phyloP scores from a whole-genome alignment of 1,140 invertebrate species.

The Calosoma granatense region DNA sequence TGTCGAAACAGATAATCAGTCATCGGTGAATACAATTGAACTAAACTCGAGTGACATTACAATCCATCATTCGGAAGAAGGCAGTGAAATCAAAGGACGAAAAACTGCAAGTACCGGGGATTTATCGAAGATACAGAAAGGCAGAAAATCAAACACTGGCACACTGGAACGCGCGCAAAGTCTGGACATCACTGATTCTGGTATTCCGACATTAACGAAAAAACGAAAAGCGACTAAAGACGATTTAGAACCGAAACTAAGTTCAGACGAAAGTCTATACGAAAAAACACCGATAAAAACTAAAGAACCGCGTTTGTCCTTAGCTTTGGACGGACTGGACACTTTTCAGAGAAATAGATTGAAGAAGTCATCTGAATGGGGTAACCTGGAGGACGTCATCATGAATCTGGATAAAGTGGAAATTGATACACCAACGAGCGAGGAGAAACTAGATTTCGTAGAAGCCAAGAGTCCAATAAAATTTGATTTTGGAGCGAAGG shows the following conservation, averaged over 20 bases:
- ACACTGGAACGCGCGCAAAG: slow-evolving; percentile 72
- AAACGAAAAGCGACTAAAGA: slow-evolving; percentile 48
- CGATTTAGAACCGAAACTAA: slow-evolving; percentile 22
- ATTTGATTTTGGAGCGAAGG: background rate
- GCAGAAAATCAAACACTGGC: slow-evolving; percentile 39
- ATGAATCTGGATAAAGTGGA: slow-evolving; percentile 28
- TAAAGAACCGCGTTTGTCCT: slow-evolving; percentile 51
- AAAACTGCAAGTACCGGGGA: slow-evolving; percentile 74
- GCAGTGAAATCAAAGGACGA: slow-evolving; percentile 50
- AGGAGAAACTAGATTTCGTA: slow-evolving; percentile 13
- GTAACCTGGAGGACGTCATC: slow-evolving; percentile 63
- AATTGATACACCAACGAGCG: slow-evolving; percentile 11
- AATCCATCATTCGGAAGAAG: slow-evolving; percentile 53
- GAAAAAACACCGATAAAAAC: slow-evolving; percentile 24
- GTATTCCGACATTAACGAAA: slow-evolving; percentile 46
- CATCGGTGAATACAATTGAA: slow-evolving; percentile 49
- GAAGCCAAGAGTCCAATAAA: background rate
- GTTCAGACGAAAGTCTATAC: slow-evolving; percentile 27
- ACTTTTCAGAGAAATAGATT: slow-evolving; percentile 54
- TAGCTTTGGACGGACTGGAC: slow-evolving; percentile 51
- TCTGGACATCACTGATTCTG: slow-evolving; percentile 62
- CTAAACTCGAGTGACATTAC: slow-evolving; percentile 63
- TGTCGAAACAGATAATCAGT: slow-evolving; percentile 38
- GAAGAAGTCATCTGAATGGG: slow-evolving; percentile 65
- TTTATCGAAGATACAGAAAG: slow-evolving; percentile 59